These are phyloP conservation scores for Microplitis mediator DNA, from an alignment of 1,140 invertebrate genomes.

Conservation along the genomic window DNA sequence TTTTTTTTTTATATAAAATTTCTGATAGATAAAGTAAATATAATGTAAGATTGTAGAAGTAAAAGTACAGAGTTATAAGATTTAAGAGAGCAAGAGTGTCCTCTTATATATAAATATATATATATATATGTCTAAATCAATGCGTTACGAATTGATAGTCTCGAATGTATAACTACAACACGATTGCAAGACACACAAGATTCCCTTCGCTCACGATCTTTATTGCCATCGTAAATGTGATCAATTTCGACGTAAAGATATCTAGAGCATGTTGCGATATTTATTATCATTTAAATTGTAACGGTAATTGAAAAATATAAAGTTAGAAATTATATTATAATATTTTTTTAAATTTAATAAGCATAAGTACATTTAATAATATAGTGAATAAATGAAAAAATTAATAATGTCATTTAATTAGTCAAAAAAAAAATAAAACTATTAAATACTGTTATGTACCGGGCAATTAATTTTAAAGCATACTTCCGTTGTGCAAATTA, in stretches of 20 bases:
- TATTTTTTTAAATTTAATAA: too few species aligned
- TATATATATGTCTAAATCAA: neutral
- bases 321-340: neutral
- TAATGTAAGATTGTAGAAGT: neutral
- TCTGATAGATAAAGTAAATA: neutral
- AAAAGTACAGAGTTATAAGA: neutral
- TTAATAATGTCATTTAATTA: neutral
- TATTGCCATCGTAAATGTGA: constrained; percentile 9
- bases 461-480: neutral
- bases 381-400: neutral
- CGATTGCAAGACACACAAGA: neutral
- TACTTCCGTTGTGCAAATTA: constrained; percentile 3
- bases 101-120: neutral
- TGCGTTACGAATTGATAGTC: neutral
- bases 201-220: constrained; percentile 11
- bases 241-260: neutral
- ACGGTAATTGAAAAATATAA: neutral
- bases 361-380: neutral
- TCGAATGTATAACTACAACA: neutral
- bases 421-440: neutral
- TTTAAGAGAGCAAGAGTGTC: neutral
- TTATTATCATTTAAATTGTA: neutral
- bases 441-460: neutral
- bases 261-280: constrained; percentile 2
- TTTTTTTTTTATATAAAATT: neutral